Conservation (phyloP, 2,888 invertebrate species). For the Acanthosepion pharaonis region DNA sequence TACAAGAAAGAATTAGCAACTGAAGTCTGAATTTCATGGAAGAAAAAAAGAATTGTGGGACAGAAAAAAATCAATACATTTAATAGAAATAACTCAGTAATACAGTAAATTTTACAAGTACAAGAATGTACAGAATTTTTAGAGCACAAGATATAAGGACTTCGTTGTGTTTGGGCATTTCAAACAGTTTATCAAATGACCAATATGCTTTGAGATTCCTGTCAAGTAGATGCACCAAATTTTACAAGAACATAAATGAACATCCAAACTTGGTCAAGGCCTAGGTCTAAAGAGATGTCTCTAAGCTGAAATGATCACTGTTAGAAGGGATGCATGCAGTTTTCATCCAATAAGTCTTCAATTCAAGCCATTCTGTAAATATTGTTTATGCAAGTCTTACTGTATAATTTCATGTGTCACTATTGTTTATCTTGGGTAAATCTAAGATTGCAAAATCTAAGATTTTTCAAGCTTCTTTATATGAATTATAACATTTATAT, state of each 20-base stretch:
- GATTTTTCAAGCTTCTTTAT: background rate
- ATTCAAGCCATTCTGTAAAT: background rate
- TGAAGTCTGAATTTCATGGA: background rate
- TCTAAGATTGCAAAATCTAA: background rate
- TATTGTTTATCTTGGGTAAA: background rate
- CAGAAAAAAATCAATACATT: background rate
- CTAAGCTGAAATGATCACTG: too few species aligned
- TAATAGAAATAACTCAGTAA: background rate
- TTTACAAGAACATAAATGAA: too few species aligned
- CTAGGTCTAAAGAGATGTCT: too few species aligned
- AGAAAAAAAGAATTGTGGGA: background rate
- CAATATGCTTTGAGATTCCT: background rate
- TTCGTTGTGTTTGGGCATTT: background rate
- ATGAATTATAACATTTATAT: background rate
- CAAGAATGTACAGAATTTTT: background rate
- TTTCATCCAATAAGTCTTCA: too few species aligned
- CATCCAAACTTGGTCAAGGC: too few species aligned
- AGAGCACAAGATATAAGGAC: background rate
- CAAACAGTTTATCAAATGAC: background rate
- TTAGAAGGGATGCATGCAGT: too few species aligned
- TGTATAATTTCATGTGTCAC: background rate
- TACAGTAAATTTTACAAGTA: background rate
- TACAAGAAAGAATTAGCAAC: background rate
- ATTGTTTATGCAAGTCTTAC: background rate
- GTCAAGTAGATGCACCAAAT: background rate